phyloP scores from a whole-genome alignment of 2,888 invertebrate genomes.

The Brenthis hecate region DNA sequence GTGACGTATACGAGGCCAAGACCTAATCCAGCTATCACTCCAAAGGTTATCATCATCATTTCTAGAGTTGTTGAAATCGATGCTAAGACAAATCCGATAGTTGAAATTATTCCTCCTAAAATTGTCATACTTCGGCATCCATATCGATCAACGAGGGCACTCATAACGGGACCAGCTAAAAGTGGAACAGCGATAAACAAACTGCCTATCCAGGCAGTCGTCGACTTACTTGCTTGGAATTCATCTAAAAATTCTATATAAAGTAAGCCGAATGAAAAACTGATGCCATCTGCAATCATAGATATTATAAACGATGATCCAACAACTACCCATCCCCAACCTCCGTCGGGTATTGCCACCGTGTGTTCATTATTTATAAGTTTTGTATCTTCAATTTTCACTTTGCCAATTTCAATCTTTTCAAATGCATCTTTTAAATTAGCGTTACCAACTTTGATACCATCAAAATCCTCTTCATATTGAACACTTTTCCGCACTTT shows the following conservation, averaged over 20 bases:
- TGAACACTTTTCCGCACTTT: slow-evolving; percentile 39
- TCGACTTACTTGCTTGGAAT: slow-evolving; percentile 91
- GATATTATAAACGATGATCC: slow-evolving; percentile 92
- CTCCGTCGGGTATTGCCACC: slow-evolving; percentile 88
- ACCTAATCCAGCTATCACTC: slow-evolving; percentile 91
- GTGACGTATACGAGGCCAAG: slow-evolving; percentile 93
- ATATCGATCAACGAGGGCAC: slow-evolving; percentile 91
- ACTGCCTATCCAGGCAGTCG: slow-evolving; percentile 95
- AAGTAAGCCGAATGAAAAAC: slow-evolving; percentile 95
- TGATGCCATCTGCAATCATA: slow-evolving; percentile 95
- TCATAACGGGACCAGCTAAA: slow-evolving; percentile 91
- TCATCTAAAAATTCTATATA: slow-evolving; percentile 91
- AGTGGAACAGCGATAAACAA: slow-evolving; percentile 95
- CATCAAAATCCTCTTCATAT: slow-evolving; percentile 38
- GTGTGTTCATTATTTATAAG: slow-evolving; percentile 52
- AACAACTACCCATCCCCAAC: slow-evolving; percentile 96
- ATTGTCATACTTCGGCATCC: slow-evolving; percentile 92
- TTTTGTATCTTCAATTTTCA: slow-evolving; percentile 43
- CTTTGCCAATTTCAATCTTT: slow-evolving; percentile 50
- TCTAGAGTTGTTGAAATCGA: slow-evolving; percentile 87
- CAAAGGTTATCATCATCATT: slow-evolving; percentile 92
- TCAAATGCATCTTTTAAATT: slow-evolving; percentile 42
- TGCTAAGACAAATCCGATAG: slow-evolving; percentile 89
- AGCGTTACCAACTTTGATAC: slow-evolving; percentile 43
- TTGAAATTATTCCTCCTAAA: slow-evolving; percentile 87